Evolutionary conservation across 2,113 vertebrate species (phyloP).

Genomic region (Chitala chitala): DNA sequence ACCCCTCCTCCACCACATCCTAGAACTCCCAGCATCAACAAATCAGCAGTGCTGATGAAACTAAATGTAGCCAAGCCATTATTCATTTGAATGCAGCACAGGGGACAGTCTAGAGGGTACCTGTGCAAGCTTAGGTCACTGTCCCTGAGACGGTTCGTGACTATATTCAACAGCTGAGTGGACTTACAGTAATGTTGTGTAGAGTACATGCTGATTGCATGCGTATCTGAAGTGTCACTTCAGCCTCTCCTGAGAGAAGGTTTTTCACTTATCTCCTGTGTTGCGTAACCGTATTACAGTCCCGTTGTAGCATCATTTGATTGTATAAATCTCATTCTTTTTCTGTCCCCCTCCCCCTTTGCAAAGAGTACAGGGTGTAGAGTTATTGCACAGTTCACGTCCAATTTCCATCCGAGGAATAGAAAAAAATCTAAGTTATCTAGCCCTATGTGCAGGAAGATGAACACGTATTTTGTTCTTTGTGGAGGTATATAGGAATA

Average conservation of each 20-base stretch:
- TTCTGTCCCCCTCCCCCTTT: too few species aligned
- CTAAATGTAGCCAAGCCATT: not conserved
- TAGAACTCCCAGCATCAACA: not conserved
- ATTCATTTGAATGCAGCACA: conserved; percentile 10
- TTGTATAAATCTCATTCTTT: not conserved
- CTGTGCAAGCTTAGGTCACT: not conserved
- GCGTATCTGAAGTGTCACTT: not conserved
- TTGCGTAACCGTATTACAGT: not conserved
- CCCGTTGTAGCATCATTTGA: not conserved
- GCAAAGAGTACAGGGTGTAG: not conserved
- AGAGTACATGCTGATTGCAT: not conserved
- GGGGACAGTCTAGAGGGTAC: not conserved
- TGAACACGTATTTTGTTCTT: not conserved
- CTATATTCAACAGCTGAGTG: not conserved
- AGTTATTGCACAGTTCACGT: too few species aligned
- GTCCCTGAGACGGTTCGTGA: not conserved
- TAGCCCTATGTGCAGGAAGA: not conserved
- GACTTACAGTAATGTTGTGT: not conserved
- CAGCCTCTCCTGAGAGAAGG: not conserved
- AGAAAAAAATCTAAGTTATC: not conserved
- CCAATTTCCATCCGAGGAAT: not conserved
- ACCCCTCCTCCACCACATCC: not conserved
- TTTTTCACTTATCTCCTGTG: not conserved
- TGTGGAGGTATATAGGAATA: too few species aligned
- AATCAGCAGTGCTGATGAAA: not conserved